phyloP scores from a whole-genome alignment of 2,797 vertebrate species.

The Ctenochaetus hawaiiensis region DNA sequence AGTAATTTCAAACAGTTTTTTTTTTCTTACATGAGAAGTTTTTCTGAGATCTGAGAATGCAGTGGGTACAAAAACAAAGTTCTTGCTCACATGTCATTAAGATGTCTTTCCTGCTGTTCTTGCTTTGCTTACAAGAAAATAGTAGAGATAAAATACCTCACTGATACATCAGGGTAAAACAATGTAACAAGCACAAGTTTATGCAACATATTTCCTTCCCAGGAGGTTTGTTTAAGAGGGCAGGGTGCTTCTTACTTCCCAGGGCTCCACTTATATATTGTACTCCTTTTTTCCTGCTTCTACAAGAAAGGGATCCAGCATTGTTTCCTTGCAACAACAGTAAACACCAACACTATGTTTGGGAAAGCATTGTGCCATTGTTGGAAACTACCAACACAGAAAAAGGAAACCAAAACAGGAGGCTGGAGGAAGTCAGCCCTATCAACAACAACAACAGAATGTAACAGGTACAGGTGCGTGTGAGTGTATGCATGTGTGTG shows the following conservation, averaged over 20 bases:
- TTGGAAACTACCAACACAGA: neutral
- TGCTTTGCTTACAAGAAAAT: neutral
- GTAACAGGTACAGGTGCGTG: neutral
- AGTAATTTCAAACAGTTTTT: too few species aligned
- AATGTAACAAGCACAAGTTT: neutral
- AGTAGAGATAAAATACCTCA: neutral
- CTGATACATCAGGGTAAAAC: neutral
- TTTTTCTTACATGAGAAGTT: neutral
- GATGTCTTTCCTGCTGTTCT: neutral
- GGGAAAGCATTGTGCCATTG: neutral
- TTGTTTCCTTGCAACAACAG: slow-evolving; percentile 21
- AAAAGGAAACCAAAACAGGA: neutral
- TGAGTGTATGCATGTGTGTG: too few species aligned
- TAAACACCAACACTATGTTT: slow-evolving; percentile 11
- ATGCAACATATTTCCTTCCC: neutral
- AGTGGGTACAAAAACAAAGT: neutral
- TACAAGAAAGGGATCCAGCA: neutral
- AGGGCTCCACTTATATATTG: neutral
- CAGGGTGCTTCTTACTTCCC: neutral
- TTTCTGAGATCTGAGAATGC: neutral
- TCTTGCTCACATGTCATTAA: neutral
- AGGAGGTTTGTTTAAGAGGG: neutral
- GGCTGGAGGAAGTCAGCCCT: neutral
- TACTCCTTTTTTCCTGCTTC: neutral
- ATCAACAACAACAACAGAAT: neutral